phyloP scores from a whole-genome alignment of 2,888 invertebrate species.

The Lottia gigantea region DNA sequence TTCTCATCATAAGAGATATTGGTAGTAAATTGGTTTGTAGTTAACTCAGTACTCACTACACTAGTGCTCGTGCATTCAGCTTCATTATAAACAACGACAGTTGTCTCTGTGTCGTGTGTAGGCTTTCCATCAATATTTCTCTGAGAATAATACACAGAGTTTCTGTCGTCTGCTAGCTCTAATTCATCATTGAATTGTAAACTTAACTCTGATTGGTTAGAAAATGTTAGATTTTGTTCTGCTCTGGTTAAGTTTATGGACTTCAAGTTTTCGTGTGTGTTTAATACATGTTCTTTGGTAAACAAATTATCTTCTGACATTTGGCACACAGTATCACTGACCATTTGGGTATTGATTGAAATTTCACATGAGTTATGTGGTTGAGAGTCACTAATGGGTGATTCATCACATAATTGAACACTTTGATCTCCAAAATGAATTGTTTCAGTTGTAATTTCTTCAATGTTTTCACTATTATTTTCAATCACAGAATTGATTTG shows the following conservation, averaged over 20 bases:
- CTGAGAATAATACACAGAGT: too few species aligned
- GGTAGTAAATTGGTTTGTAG: too few species aligned
- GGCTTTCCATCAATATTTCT: slow-evolving; percentile 5
- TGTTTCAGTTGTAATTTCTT: neutral
- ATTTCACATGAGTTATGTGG: neutral
- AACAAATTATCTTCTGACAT: slow-evolving; percentile 1
- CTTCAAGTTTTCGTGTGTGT: neutral
- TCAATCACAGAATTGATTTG: too few species aligned
- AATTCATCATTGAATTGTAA: neutral
- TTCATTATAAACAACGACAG: neutral
- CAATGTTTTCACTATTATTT: too few species aligned
- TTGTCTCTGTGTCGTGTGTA: slow-evolving; percentile 4
- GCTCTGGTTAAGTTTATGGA: slow-evolving; percentile 7
- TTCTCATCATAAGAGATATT: neutral
- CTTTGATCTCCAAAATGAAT: neutral
- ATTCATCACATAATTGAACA: neutral
- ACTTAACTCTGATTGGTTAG: neutral
- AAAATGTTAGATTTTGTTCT: neutral
- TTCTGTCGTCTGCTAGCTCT: slow-evolving; percentile 3
- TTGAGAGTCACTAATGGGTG: neutral
- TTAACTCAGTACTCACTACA: too few species aligned
- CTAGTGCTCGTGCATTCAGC: too few species aligned
- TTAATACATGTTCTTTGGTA: neutral
- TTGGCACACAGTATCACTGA: neutral
- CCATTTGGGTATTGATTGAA: neutral